Evolutionary conservation across 1,140 invertebrate species (phyloP), one percentile per base, ranked within the genome.

Genomic region (Drosophila sp.): DNA sequence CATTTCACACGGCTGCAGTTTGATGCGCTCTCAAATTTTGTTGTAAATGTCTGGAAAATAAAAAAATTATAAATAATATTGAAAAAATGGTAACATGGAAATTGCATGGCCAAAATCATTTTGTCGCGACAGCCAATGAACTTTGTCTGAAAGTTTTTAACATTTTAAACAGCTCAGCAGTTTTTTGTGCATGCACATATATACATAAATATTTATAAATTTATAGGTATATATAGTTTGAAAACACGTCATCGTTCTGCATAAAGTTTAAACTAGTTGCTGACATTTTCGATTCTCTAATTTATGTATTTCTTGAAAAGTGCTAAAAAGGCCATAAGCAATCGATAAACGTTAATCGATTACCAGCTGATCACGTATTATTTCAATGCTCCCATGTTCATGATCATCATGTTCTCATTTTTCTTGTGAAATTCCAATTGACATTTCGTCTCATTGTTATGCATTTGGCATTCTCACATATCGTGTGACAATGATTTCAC

Each of bases 91-190:
- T n/a, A n/a, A 4, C 13, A 57, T 62, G 70, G 1, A 21, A 21
- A 71, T 41, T 45, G 25, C 21, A 21, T 21, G 21, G 21, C 4
- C 66, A 29, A 71, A 71, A 80, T 77, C 73, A 74, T 74, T 86
- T 70, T 6, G 48, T 43, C 38, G 61, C 64, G 59, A 38, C 81
- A 83, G 80, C 72, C 80, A 87, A 75, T 87, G 82, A 87, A 89
- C 82, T 87, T 79, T 81, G 73, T 50, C 59, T 50, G 57, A 51
- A 43, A 67, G 59, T 29, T 43, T 41, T 8, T 65, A 80, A 59
- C 51, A 76, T n/a, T n/a, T n/a, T n/a, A 18, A 34, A 29, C 9
- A 61, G 27, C 69, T 78, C 76, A 78, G 76, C 76, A 78, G 11
- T 67, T 78, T 78, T 61, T 29, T n/a, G 2, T 9, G 21, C 21